Evolutionary conservation across 2,888 invertebrate genomes (phyloP).

Genomic region (Gymnocheta viridis): DNA sequence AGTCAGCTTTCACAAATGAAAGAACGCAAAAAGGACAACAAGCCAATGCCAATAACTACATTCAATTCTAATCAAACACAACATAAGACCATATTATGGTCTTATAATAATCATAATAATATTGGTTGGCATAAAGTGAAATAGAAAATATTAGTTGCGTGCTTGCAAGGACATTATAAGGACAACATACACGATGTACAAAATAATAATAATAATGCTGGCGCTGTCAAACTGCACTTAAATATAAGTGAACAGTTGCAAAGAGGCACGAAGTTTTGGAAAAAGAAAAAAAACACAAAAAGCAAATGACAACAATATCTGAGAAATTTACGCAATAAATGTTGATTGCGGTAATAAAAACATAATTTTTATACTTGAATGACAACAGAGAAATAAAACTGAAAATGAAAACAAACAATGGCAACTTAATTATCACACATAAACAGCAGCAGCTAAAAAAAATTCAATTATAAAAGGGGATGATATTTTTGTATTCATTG

Average conservation of each 20-base stretch:
- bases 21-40: constrained; percentile 31
- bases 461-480: constrained; percentile 41
- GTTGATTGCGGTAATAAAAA: constrained; percentile 68
- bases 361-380: constrained; percentile 67
- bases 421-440: constrained; percentile 61
- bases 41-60: constrained; percentile 50
- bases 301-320: constrained; percentile 1
- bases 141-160: background rate
- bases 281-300: constrained; percentile 7
- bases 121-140: constrained; percentile 27
- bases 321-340: constrained; percentile 54
- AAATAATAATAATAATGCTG: constrained; percentile 41
- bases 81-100: constrained; percentile 64
- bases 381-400: constrained; percentile 17
- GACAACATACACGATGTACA: constrained; percentile 14
- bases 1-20: constrained; percentile 40
- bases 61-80: constrained; percentile 42
- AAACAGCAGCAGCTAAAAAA: constrained; percentile 44
- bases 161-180: constrained; percentile 53
- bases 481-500: background rate
- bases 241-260: constrained; percentile 49
- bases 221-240: constrained; percentile 52
- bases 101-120: constrained; percentile 52
- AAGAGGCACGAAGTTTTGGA: constrained; percentile 28
- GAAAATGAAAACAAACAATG: constrained; percentile 59